Base-by-base conservation (phyloP, 2,888 invertebrate genomes). In the Agrotis clavis region DNA sequence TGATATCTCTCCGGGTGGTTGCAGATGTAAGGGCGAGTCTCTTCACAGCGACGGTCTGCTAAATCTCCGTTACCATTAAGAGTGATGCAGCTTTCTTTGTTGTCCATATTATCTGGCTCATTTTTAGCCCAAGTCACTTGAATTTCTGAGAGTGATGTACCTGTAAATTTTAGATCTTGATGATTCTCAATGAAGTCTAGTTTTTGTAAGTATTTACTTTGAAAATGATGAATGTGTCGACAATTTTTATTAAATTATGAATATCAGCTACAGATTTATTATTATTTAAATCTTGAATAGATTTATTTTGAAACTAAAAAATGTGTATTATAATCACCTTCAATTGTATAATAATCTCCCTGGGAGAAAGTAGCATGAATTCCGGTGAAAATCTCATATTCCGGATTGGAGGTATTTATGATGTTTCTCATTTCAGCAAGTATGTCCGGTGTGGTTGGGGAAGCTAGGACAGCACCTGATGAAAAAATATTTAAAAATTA, bases 71-170 rank as follows among this genome's bases (percentile, higher is more conserved):
- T 25, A 48, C 21, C 9, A 68, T 80, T 67, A 0, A 86, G 71
- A 13, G 74, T 73, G 21, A 87, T 69, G 50, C 87, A 87, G 9
- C 63, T 82, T 76, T 87, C 86, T 0, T 74, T 63, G 51, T 84
- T 82, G 0, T 61, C 41, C 1, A 35, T 66, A 63, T 85, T 87
- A 21, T 86, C 61, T 1, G 86, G 86, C 25, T 87, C 81, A 19
- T 68, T 67, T 4, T 64, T 51, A 11, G 76, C 67, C 87, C 87
- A 87, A 6, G 19, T 19, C 30, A 80, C 25, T 7, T 77, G 19
- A 21, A 87, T 54, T 16, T 65, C 54, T 0, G 62, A 25, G 1
- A 87, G 56, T 1, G 84, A 81, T 19, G 74, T 75, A 21, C 87
- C 87, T 87, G 67, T 19, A 65, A 74, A 19, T 45, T 53, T 13